Evolutionary conservation across 2,797 vertebrate genomes (phyloP), one percentile per base, ranked within the genome.

Genomic region (Mycteria americana): DNA sequence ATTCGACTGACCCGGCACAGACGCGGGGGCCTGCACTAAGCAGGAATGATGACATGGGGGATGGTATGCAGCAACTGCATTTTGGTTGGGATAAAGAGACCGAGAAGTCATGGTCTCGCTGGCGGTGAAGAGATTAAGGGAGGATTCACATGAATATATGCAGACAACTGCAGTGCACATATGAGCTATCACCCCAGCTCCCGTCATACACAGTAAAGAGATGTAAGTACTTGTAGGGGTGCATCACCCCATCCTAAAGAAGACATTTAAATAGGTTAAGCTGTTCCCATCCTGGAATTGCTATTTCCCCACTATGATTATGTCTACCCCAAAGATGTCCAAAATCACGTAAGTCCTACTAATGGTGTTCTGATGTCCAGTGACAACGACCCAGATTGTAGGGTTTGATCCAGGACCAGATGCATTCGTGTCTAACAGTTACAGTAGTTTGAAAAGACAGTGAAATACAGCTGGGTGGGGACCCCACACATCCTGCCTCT

Each of bases 11-110:
- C 7, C 31, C 3, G 0, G 5, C 50, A 59, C 0, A 6, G 87
- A 41, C 3, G 2, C 0, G 0, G 21, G n/a, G 27, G 7, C 41
- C 51, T 24, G 37, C 24, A 14, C n/a, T 39, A n/a, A 56, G 24
- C 78, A 93, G 79, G 25, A 93, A 41, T n/a, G 59, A 33, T 27
- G 22, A 23, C 21, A 7, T 11, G 28, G 33, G 39, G 41, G 18
- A 54, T 39, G 9, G 31, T 31, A 14, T 13, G 39, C 11, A 88
- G 88, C 56, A 93, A 35, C 31, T 89, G 64, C 45, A 3, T 16
- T 85, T 74, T 60, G n/a, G 6, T 11, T 63, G 50, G 79, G 33
- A 75, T 69, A 72, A 62, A 78, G 33, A 31, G 77, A 27, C 28
- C 65, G 53, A 27, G 76, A 68, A 81, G 48, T 9, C 0, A 0